Conservation (phyloP, 2,797 vertebrate genomes). For the Myripristis jacobus region DNA sequence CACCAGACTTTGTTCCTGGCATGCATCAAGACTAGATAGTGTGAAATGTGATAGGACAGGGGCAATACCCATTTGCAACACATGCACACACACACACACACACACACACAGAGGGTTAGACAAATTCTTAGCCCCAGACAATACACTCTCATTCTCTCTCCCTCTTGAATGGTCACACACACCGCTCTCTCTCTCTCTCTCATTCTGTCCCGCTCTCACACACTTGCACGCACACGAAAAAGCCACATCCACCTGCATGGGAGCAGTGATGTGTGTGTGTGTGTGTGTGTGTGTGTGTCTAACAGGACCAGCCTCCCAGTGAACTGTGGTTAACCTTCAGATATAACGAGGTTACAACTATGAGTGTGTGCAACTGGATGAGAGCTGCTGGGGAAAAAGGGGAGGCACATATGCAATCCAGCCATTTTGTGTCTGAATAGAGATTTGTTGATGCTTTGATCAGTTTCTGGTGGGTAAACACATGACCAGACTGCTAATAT, state of each 20-base stretch:
- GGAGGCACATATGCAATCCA: too few species aligned
- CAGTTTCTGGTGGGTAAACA: too few species aligned
- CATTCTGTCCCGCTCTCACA: too few species aligned
- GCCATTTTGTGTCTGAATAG: too few species aligned
- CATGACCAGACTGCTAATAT: too few species aligned
- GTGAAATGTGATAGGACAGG: conserved; percentile 61
- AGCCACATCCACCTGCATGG: neutral
- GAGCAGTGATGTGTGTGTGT: neutral
- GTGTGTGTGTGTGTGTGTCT: neutral
- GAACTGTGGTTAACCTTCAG: conserved; percentile 10
- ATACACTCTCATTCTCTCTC: neutral
- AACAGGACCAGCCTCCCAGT: conserved; percentile 8
- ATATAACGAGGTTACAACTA: too few species aligned
- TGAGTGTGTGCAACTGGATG: too few species aligned
- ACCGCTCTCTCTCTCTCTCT: too few species aligned
- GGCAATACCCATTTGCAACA: neutral
- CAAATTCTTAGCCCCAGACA: neutral
- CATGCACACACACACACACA: conserved; percentile 18
- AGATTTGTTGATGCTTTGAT: too few species aligned
- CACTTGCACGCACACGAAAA: neutral
- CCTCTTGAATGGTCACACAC: too few species aligned
- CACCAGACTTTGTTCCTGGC: conserved; percentile 2
- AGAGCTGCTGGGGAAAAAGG: neutral
- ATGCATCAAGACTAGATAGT: conserved; percentile 20
- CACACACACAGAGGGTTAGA: too few species aligned